Evolutionary conservation across 92 coral and sea anemone genomes (phyloP), one percentile per base, ranked within the genome.

Genomic region (Bergia puertoricense): DNA sequence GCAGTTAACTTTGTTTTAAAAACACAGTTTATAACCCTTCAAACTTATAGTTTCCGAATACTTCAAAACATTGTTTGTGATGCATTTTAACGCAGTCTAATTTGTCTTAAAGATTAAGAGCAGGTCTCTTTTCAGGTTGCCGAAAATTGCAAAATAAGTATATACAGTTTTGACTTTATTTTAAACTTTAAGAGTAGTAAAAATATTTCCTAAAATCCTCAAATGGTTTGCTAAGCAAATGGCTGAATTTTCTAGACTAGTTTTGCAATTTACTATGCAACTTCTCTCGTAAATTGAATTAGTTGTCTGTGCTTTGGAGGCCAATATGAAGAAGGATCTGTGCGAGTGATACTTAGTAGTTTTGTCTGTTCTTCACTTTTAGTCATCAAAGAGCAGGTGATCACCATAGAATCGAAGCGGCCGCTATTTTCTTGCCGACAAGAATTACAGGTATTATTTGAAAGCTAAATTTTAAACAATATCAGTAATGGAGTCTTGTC

Each of bases 401-500:
- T 71, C 41, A 8, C 23, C 71, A 40, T 51, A 81, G 23, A 39
- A 41, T 23, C 77, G 41, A 37, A 5, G 80, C 30, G 80, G 48
- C 46, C 23, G 23, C n/a, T 43, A 42, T 76, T 62, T 36, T 54
- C 43, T 83, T 20, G 65, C 82, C 40, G 41, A 42, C 57, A 83
- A 69, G 57, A 43, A n/a, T 5, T 67, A 22, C 86, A 83, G 77
- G 86, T 66, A 83, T 46, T 68, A 36, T 9, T 65, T 43, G 18
- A 23, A 0, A 40, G 76, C 74, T 38, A 23, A 50, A 37, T 23
- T 51, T 14, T n/a, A 62, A 81, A 81, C 85, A 56, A 81, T 41
- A 65, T 62, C 73, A 81, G 38, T 62, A 44, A 68, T 83, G 77
- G 86, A 67, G 50, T 43, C 39, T 59, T n/a, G 77, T 46, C 40